Conservation (phyloP, 2,888 invertebrate species). For the Lasioglossum villosulum region DNA sequence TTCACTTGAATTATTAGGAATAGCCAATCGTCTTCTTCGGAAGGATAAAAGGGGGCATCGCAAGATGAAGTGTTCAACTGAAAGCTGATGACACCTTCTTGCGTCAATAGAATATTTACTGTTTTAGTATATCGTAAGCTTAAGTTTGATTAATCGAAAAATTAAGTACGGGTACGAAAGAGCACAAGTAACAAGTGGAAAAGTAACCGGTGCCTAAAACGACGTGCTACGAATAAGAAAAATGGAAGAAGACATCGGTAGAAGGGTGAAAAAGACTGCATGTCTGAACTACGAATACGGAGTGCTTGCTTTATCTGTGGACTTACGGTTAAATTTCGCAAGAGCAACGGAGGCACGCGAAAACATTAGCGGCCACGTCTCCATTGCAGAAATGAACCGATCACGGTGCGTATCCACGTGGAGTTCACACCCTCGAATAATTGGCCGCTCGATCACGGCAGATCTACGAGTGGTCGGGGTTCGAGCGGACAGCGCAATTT, state of each 20-base stretch:
- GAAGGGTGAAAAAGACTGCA: neutral
- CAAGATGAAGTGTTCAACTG: no score
- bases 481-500: neutral
- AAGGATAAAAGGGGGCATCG: no score
- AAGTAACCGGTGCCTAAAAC: neutral
- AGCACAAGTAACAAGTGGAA: neutral
- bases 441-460: neutral
- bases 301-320: neutral
- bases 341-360: neutral
- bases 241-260: neutral
- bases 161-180: no score
- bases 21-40: no score
- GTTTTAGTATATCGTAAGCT: no score
- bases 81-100: no score
- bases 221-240: neutral
- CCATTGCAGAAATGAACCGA: neutral
- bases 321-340: neutral
- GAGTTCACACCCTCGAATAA: neutral
- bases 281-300: neutral
- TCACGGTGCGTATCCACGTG: neutral
- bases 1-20: no score
- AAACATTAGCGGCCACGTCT: neutral
- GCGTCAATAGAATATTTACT: no score
- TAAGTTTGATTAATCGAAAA: no score
- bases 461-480: neutral